Percentiles rank a stretch among this genome's conserved stretches.
These are phyloP conservation scores for Sphenodon punctatus DNA, from an alignment of 2,797 vertebrate species.

Conservation along the genomic window DNA sequence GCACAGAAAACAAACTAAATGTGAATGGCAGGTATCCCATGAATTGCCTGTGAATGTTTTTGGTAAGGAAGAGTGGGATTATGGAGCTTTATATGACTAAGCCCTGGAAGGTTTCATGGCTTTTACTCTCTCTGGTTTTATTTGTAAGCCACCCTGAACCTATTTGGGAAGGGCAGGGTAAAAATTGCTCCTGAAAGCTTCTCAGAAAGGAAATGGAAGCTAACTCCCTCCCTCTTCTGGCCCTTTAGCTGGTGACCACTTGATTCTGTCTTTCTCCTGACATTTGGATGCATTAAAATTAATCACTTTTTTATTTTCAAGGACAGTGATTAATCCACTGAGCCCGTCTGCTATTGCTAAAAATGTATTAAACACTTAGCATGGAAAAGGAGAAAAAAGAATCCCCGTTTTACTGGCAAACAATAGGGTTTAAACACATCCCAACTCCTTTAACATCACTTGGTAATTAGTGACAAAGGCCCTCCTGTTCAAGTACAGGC, in stretches of 20 bases:
- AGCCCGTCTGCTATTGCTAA: slow-evolving; percentile 33
- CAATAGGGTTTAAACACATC: slow-evolving; percentile 61
- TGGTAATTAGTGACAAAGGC: slow-evolving; percentile 64
- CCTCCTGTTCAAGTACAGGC: slow-evolving; percentile 48
- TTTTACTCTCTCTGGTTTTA: background rate
- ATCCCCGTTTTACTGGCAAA: slow-evolving; percentile 53
- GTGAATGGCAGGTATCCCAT: background rate
- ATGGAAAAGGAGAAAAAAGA: slow-evolving; percentile 42
- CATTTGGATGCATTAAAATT: slow-evolving; percentile 43
- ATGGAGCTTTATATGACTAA: background rate
- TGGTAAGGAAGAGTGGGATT: background rate
- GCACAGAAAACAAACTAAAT: background rate
- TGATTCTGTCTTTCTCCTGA: background rate
- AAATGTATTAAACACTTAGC: slow-evolving; percentile 51
- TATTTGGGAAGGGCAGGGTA: too few relatives aligned
- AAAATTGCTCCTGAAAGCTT: background rate
- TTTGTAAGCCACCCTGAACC: too few relatives aligned
- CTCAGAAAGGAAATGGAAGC: background rate
- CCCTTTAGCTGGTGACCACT: accelerated
- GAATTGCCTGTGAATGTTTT: background rate
- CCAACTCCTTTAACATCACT: slow-evolving; percentile 52
- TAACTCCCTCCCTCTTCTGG: background rate
- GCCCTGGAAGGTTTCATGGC: accelerated
- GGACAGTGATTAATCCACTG: slow-evolving; percentile 57
- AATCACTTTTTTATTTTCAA: slow-evolving; percentile 47